Percentiles rank a stretch among this genome's conserved stretches.
phyloP scores from a whole-genome alignment of 2,888 invertebrate genomes.

The Helobdella robusta region DNA sequence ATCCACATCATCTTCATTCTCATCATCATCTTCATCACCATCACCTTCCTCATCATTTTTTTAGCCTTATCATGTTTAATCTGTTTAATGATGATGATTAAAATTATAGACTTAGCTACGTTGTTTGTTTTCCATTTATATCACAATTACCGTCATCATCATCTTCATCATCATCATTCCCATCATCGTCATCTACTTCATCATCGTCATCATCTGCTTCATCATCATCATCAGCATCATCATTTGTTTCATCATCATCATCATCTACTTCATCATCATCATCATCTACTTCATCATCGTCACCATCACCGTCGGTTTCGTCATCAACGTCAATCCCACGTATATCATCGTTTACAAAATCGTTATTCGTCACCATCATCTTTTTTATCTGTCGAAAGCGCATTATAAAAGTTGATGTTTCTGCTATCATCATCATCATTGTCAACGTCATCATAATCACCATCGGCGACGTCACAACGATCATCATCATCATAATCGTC shows the following conservation, averaged over 20 bases:
- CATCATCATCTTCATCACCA: constrained; percentile 3
- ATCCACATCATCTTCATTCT: constrained; percentile 1
- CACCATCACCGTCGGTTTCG: not conserved
- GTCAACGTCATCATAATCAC: constrained; percentile 3
- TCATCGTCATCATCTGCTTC: constrained; percentile 20
- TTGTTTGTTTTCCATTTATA: too few relatives aligned
- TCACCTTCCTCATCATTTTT: not conserved
- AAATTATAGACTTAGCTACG: too few relatives aligned
- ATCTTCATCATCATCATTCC: constrained; percentile 21
- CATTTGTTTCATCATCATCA: constrained; percentile 15
- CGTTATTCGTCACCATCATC: too few relatives aligned
- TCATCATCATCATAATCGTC: too few relatives aligned
- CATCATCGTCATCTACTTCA: constrained; percentile 21
- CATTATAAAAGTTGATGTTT: too few relatives aligned
- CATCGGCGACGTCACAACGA: not conserved
- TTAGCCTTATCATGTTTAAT: too few relatives aligned
- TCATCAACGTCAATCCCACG: not conserved
- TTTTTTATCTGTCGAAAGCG: not conserved
- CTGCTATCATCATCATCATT: constrained; percentile 13
- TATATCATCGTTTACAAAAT: not conserved
- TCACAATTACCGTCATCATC: constrained; percentile 4
- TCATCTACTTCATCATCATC: constrained; percentile 21
- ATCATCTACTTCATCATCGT: constrained; percentile 19
- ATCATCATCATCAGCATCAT: constrained; percentile 22
- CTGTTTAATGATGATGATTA: too few relatives aligned